phyloP scores from a whole-genome alignment of 2,888 invertebrate species.

The Diarsia dahlii region DNA sequence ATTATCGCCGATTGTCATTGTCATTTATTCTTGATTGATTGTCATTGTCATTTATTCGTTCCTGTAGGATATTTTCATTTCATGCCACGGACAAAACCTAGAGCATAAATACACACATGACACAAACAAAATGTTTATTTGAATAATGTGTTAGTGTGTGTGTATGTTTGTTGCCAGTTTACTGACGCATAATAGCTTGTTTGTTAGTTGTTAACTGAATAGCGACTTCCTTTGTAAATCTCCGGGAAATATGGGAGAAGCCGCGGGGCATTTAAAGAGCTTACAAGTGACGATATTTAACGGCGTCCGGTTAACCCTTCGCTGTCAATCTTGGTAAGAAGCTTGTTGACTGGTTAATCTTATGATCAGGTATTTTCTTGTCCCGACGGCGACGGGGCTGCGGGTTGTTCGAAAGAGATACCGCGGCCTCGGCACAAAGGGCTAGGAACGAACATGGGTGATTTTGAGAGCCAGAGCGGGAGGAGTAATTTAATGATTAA shows the following conservation, averaged over 20 bases:
- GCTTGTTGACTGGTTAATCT: constrained; percentile 3
- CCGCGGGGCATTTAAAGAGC: constrained; percentile 35
- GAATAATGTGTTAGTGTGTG: neutral
- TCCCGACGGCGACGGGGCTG: no score
- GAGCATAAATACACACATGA: neutral
- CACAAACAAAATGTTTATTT: neutral
- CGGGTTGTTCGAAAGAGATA: no score
- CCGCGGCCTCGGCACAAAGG: no score
- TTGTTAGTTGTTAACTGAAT: constrained; percentile 38
- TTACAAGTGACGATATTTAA: constrained; percentile 11
- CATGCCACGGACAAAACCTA: neutral
- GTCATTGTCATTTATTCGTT: no score
- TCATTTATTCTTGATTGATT: no score
- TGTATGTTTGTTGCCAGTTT: constrained; percentile 5
- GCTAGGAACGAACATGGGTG: no score
- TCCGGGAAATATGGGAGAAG: constrained; percentile 22
- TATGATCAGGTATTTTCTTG: neutral
- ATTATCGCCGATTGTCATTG: no score
- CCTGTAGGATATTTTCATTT: no score
- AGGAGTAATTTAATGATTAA: no score
- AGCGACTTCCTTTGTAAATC: constrained; percentile 46
- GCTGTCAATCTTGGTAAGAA: no score
- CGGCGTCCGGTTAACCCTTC: constrained; percentile 6
- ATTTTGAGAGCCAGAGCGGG: no score
- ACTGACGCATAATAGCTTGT: constrained; percentile 26